These are phyloP conservation scores for Heliconius charithonia DNA, from an alignment of 2,888 invertebrate genomes.

Conservation along the genomic window DNA sequence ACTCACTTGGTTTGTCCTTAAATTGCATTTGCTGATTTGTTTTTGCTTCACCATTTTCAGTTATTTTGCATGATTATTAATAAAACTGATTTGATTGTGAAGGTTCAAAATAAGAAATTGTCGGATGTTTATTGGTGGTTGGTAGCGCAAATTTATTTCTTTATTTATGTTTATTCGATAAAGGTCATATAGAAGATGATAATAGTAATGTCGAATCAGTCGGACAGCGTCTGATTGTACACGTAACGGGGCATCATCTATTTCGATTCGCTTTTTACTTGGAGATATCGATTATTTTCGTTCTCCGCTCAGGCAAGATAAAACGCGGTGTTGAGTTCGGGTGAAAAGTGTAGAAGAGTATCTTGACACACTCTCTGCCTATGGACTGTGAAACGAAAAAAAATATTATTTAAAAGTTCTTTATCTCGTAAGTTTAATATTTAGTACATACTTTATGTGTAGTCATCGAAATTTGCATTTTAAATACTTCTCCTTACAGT, in stretches of 20 bases:
- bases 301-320: not conserved
- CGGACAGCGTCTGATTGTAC: not conserved
- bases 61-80: not conserved
- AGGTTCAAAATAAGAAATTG: not conserved
- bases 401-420: too few species aligned
- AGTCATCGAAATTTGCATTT: not conserved
- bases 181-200: not conserved
- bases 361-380: too few species aligned
- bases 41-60: constrained; percentile 15
- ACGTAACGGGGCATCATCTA: not conserved
- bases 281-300: not conserved
- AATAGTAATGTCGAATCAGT: not conserved
- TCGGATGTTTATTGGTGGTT: not conserved
- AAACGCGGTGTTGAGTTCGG: too few species aligned
- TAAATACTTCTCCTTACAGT: not conserved
- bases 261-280: not conserved
- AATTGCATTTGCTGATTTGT: constrained; percentile 28
- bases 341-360: too few species aligned
- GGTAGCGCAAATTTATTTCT: not conserved
- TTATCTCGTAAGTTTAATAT: too few species aligned
- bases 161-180: not conserved
- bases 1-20: constrained; percentile 50
- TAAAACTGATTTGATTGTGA: too few species aligned
- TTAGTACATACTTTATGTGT: too few species aligned
- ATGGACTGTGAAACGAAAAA: too few species aligned